Evolutionary conservation across 2,888 invertebrate genomes (phyloP).

Genomic region (Pharmacophagus antenor): DNA sequence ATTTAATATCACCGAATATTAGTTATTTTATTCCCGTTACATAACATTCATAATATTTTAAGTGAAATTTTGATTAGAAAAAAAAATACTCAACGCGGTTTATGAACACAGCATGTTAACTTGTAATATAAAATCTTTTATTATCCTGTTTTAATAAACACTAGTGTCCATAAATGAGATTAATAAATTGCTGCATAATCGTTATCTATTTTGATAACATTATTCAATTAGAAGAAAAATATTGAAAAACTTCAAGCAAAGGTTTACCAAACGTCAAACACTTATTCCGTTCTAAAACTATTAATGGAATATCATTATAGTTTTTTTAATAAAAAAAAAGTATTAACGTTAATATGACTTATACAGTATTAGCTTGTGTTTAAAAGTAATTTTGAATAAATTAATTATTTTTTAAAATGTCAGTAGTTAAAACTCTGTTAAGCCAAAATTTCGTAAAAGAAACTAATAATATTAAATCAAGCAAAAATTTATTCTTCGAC

Average conservation of each 20-base stretch:
- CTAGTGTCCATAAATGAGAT: constrained; percentile 25
- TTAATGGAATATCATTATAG: background rate
- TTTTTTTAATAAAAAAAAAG: background rate
- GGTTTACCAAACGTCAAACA: constrained; percentile 41
- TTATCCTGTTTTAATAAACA: constrained; percentile 20
- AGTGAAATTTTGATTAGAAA: constrained; percentile 58
- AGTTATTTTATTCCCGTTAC: constrained; percentile 60
- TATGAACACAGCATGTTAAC: constrained; percentile 54
- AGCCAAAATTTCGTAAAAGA: no score
- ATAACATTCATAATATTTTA: constrained; percentile 70
- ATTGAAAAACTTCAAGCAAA: constrained; percentile 44
- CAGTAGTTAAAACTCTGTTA: no score
- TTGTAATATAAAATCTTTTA: constrained; percentile 20
- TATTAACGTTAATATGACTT: background rate
- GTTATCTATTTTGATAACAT: constrained; percentile 72
- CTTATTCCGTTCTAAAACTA: constrained; percentile 18
- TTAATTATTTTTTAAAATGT: background rate
- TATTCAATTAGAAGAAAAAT: constrained; percentile 55
- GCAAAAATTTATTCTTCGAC: no score
- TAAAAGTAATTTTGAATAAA: background rate
- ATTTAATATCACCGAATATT: constrained; percentile 51
- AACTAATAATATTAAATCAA: no score
- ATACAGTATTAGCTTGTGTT: background rate
- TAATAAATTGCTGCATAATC: constrained; percentile 37
- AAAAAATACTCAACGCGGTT: constrained; percentile 58